Percentiles rank a stretch among this genome's conserved stretches.
phyloP scores from a whole-genome alignment of 2,797 vertebrate species.

The Pseudomugil gertrudae region DNA sequence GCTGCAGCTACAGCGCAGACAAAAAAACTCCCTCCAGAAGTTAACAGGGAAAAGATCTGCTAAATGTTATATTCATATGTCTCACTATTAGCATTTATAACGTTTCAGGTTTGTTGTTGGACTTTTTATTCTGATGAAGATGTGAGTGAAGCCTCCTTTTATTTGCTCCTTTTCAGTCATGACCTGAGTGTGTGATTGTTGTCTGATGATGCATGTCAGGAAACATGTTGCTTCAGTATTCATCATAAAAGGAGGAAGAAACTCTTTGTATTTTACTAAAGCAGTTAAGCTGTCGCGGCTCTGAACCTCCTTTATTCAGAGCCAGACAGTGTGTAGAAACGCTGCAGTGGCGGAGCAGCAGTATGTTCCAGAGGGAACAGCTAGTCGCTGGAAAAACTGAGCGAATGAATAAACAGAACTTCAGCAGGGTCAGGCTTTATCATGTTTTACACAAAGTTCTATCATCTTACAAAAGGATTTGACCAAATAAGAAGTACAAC shows the following conservation, averaged over 20 bases:
- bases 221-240: neutral
- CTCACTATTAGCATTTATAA: too few species aligned
- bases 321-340: slow-evolving; percentile 25
- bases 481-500: neutral
- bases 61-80: too few species aligned
- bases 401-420: neutral
- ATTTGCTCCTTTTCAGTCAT: neutral
- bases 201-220: neutral
- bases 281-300: slow-evolving; percentile 25
- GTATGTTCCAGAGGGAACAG: slow-evolving; percentile 35
- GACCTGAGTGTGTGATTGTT: fast-evolving
- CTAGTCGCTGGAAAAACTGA: slow-evolving; percentile 3
- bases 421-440: neutral
- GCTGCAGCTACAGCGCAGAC: too few species aligned
- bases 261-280: slow-evolving; percentile 20
- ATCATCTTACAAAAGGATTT: neutral
- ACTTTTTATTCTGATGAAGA: too few species aligned
- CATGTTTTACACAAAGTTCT: too few species aligned
- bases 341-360: slow-evolving; percentile 28
- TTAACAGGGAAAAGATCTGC: too few species aligned
- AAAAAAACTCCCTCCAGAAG: too few species aligned
- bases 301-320: slow-evolving; percentile 40
- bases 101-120: too few species aligned
- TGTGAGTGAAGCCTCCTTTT: too few species aligned
- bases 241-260: neutral